Percentiles rank a stretch among this genome's conserved stretches.
Evolutionary conservation across 2,888 invertebrate species (phyloP).

Genomic region (Bombylius major): DNA sequence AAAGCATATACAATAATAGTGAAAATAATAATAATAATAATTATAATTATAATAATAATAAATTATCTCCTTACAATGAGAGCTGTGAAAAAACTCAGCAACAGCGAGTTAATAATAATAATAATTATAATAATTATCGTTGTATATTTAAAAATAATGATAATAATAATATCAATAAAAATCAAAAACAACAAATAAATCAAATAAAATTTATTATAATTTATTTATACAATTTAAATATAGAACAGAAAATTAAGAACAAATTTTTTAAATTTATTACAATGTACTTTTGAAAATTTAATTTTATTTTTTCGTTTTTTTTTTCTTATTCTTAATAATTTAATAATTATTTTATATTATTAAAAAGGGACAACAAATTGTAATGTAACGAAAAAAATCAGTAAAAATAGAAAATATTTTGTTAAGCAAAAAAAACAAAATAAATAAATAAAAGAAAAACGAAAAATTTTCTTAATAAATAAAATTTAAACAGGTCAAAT

Average conservation of each 20-base stretch:
- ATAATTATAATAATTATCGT: neutral
- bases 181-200: neutral
- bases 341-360: too few species aligned
- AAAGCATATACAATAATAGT: neutral
- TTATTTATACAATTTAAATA: too few species aligned
- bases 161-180: neutral
- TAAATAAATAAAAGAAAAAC: neutral
- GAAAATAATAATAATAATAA: constrained; percentile 5
- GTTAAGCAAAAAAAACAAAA: neutral
- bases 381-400: neutral
- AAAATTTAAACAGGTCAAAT: too few species aligned
- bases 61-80: neutral
- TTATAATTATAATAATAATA: constrained; percentile 3
- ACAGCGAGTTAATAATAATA: neutral
- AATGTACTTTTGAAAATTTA: too few species aligned
- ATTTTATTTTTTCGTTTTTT: too few species aligned
- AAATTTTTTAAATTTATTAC: too few species aligned
- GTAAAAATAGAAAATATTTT: neutral
- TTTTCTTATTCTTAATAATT: too few species aligned
- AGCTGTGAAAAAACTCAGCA: constrained; percentile 8
- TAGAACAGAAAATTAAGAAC: too few species aligned
- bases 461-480: too few species aligned
- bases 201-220: too few species aligned
- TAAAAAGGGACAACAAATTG: constrained; percentile 1
- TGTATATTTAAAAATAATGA: neutral